phyloP scores from a whole-genome alignment of 2,888 invertebrate genomes.

The Orthosia gracilis region DNA sequence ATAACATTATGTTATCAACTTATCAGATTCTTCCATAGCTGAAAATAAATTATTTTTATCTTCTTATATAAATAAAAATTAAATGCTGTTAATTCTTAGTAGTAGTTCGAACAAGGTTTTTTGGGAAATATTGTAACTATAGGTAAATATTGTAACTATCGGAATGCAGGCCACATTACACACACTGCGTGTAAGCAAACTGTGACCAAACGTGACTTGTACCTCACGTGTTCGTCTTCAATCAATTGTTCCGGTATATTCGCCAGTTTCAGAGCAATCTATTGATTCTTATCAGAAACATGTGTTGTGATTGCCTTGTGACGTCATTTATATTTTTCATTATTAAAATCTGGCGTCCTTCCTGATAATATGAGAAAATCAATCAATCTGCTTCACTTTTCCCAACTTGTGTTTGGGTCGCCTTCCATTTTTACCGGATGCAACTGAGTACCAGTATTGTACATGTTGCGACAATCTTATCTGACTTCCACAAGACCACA shows the following conservation, averaged over 20 bases:
- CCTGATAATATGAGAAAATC: background rate
- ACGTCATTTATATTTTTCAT: background rate
- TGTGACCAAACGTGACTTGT: slow-evolving; percentile 37
- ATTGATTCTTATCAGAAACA: slow-evolving; percentile 28
- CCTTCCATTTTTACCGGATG: too few relatives aligned
- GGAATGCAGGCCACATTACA: background rate
- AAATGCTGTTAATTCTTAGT: too few relatives aligned
- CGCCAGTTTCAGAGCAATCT: slow-evolving; percentile 18
- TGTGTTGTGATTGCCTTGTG: slow-evolving; percentile 27
- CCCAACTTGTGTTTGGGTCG: too few relatives aligned
- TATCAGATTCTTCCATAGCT: background rate
- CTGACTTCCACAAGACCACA: too few relatives aligned
- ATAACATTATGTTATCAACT: too few relatives aligned
- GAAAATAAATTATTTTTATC: background rate
- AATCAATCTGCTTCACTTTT: too few relatives aligned
- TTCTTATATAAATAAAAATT: too few relatives aligned
- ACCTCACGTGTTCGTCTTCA: slow-evolving; percentile 17
- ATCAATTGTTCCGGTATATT: slow-evolving; percentile 38
- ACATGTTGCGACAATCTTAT: too few relatives aligned
- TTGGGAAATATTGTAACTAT: background rate
- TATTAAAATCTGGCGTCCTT: background rate
- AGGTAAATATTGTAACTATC: slow-evolving; percentile 14
- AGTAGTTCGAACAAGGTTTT: too few relatives aligned
- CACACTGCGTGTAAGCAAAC: background rate
- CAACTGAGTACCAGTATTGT: too few relatives aligned